Evolutionary conservation across 92 coral and sea anemone genomes (phyloP), one percentile per base, ranked within the genome.

Genomic region (Chrysogorgia sp.): DNA sequence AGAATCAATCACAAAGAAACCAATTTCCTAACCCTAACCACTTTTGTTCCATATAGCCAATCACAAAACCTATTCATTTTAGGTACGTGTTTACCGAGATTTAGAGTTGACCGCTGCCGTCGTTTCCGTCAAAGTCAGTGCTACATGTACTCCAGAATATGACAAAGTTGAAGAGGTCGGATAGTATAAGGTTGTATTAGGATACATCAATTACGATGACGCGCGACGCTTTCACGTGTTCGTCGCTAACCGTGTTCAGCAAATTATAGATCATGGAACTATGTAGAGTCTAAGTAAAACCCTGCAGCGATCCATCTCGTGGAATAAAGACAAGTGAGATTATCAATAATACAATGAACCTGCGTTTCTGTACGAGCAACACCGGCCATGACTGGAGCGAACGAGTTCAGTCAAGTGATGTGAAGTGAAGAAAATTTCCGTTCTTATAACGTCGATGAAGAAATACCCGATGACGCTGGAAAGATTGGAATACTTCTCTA

Each of bases 201-300:
- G 43, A 37, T 37, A 37, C 43, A 5, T n/a, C n/a, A n/a, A n/a
- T n/a, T n/a, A n/a, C n/a, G n/a, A n/a, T n/a, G n/a, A n/a, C n/a
- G n/a, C n/a, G n/a, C n/a, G n/a, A n/a, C n/a, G n/a, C n/a, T n/a
- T n/a, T n/a, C n/a, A n/a, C n/a, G n/a, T n/a, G n/a, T 85, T 74
- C 33, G 89, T 88, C 20, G 89, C 92, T 14, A 81, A 88, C 68
- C 82, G 87, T 34, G 89, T 88, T 40, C 87, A 89, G 57, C 87
- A 69, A 63, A 89, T 89, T 24, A 79, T 87, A 35, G 80, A 82
- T n/a, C 77, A 55, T 43, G 75, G n/a, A n/a, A n/a, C n/a, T n/a
- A n/a, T n/a, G n/a, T n/a, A n/a, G n/a, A n/a, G n/a, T n/a, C n/a
- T n/a, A n/a, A n/a, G n/a, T n/a, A n/a, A n/a, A n/a, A n/a, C n/a